These are phyloP conservation scores for Acipenser oxyrinchus DNA, from an alignment of 2,797 vertebrate species.

Conservation along the genomic window DNA sequence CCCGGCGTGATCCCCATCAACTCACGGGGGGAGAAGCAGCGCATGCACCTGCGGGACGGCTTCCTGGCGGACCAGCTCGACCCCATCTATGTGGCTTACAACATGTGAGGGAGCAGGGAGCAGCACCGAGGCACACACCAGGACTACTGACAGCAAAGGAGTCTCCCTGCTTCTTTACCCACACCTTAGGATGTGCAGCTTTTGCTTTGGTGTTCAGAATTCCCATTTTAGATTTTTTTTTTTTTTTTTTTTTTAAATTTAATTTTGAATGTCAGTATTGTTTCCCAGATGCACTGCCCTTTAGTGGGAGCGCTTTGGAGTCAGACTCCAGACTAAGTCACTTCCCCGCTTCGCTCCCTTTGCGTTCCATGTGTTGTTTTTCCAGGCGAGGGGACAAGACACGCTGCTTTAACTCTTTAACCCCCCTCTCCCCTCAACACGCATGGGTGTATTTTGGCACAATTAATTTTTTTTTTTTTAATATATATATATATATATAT, in stretches of 20 bases:
- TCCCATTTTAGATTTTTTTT: conserved; percentile 20
- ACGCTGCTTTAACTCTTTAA: no score
- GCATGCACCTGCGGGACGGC: conserved; percentile 94
- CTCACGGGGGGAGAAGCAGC: conserved; percentile 90
- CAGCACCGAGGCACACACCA: not conserved
- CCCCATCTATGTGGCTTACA: conserved; percentile 95
- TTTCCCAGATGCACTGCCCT: conserved; percentile 41
- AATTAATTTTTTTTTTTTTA: not conserved
- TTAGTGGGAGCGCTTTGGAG: conserved; percentile 24
- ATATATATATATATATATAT: no score
- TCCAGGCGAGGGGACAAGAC: not conserved
- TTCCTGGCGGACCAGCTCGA: conserved; percentile 93
- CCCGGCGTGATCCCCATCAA: conserved; percentile 93
- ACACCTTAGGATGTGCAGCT: not conserved
- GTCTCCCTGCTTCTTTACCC: not conserved
- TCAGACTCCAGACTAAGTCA: conserved; percentile 16
- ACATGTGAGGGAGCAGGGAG: conserved; percentile 69
- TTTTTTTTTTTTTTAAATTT: conserved; percentile 29
- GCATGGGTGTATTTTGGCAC: not conserved
- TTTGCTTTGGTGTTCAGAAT: not conserved
- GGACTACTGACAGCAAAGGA: not conserved
- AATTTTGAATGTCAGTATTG: conserved; percentile 42
- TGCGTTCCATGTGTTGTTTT: not conserved
- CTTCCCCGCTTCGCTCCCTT: no score
- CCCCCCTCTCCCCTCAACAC: not conserved